phyloP scores from a whole-genome alignment of 2,888 invertebrate species.

The Orchesella flavescens region DNA sequence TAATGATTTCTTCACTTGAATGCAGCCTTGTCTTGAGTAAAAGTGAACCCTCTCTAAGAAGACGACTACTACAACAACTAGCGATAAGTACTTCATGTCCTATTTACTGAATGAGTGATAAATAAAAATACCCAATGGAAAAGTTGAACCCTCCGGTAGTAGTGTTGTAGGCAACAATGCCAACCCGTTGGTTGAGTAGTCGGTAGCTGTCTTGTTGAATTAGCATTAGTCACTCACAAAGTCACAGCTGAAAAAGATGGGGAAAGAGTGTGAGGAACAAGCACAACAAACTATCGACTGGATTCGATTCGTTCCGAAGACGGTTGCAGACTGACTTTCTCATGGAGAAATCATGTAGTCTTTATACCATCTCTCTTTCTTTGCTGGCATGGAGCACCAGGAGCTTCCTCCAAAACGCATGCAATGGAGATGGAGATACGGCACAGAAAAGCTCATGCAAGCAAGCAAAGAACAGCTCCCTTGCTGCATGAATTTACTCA shows the following conservation, averaged over 20 bases:
- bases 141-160: background rate
- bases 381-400: background rate
- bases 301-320: conserved; percentile 52
- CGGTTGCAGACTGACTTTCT: conserved; percentile 51
- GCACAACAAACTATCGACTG: conserved; percentile 7
- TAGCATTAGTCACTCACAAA: conserved; percentile 12
- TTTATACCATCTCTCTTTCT: conserved; percentile 16
- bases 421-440: background rate
- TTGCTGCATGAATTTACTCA: too few relatives aligned
- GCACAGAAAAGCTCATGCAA: too few relatives aligned
- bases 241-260: conserved; percentile 10
- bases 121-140: background rate
- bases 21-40: too few relatives aligned
- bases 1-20: background rate
- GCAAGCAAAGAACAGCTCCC: too few relatives aligned
- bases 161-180: background rate
- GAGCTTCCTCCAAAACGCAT: background rate
- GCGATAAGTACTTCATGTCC: too few relatives aligned
- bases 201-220: conserved; percentile 4
- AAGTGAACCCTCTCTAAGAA: too few relatives aligned
- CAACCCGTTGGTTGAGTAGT: background rate
- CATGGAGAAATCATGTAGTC: conserved; percentile 36
- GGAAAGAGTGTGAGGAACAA: background rate
- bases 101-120: conserved; percentile 4
- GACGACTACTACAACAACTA: too few relatives aligned